phyloP scores from a whole-genome alignment of 2,113 vertebrate genomes.

The Melanotaenia duboulayi region DNA sequence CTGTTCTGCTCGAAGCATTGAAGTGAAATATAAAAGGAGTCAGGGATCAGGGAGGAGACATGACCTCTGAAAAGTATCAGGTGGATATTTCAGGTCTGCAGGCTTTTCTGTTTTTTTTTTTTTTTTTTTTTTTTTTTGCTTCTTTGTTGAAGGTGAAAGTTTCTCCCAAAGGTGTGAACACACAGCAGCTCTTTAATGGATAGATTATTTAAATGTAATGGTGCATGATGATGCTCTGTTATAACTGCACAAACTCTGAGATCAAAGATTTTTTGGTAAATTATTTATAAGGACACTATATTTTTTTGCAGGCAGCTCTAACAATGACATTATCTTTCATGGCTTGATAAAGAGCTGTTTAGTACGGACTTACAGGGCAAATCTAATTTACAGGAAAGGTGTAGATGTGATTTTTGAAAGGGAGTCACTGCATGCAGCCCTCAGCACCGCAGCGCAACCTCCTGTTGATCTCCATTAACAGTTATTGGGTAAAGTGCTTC shows the following conservation, averaged over 20 bases:
- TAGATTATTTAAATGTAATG: not conserved
- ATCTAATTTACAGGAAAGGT: not conserved
- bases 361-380: not conserved
- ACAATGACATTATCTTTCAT: too few species aligned
- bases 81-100: constrained; percentile 1
- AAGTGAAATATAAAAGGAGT: not conserved
- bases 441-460: not conserved
- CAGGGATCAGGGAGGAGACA: not conserved
- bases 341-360: not conserved
- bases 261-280: too few species aligned
- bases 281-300: too few species aligned
- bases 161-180: not conserved
- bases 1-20: not conserved
- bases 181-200: not conserved
- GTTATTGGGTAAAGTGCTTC: not conserved
- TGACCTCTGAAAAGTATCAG: not conserved
- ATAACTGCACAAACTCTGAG: too few species aligned
- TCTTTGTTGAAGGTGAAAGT: not conserved
- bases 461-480: constrained; percentile 7
- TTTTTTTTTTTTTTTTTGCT: not conserved
- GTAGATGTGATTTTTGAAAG: not conserved
- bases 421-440: too few species aligned
- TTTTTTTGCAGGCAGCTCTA: too few species aligned
- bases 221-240: not conserved
- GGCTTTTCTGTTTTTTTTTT: not conserved